Base-by-base conservation (phyloP, 2,113 vertebrate species). In the Leucopternis melanops region DNA sequence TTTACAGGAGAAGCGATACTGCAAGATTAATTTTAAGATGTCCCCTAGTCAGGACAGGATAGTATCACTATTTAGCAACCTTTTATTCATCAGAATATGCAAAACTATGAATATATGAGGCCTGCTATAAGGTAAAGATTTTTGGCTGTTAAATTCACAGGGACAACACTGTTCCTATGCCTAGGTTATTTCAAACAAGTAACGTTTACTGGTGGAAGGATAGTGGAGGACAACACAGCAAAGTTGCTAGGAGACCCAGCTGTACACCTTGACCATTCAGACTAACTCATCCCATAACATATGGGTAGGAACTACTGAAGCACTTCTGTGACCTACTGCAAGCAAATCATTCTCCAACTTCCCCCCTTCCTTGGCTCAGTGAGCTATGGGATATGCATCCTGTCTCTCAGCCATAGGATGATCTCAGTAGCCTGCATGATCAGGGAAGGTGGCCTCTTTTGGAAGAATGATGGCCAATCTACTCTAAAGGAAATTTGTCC, bases 381-480 rank as follows among this genome's bases (percentile, higher is more conserved):
- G 19, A 90, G 21, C 62, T 38, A 9, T 4, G 31, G 22, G 9
- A 40, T 7, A 42, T 0, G 0, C 2, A 36, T 5, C 15, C 27
- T 32, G 19, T 3, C 20, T 50, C 57, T 59, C 36, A 86, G 45
- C 12, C 50, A 23, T 1, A 4, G 0, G 13, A 71, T 22, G 9
- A 71, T 20, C 32, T 58, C 38, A 1, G 29, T 8, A 74, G 66
- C 13, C 23, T 54, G 22, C 20, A 12, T 1, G 10, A 49, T 20
- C 8, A 78, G 31, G 36, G 31, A 81, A 58, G 13, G 15, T 0
- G 0, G 45, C 31, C 36, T 79, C 67, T 78, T 81, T n/a, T 8
- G 3, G 25, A 89, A 78, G 7, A 4, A 0, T 10, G 5, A 59
- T 15, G 6, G 27, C 42, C 32, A 71, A 55, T 11, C 4, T 19